A percentile compares a stretch with the other conserved stretches of the same genome.
These are phyloP conservation scores for Coleophora deauratella DNA, from an alignment of 2,888 invertebrate species.

Conservation along the genomic window DNA sequence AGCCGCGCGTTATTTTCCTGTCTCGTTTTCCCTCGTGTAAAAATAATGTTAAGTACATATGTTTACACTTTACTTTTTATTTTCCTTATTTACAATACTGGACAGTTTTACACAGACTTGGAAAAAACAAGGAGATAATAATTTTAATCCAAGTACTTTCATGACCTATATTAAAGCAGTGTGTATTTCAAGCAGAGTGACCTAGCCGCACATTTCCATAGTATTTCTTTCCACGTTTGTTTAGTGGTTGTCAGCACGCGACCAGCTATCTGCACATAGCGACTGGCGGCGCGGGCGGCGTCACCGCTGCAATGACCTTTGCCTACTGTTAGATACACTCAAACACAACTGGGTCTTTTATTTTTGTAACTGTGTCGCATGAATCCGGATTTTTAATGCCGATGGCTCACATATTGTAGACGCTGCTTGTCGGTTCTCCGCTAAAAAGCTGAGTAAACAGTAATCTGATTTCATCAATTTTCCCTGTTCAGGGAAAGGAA, in stretches of 20 bases:
- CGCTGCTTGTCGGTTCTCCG: too few relatives aligned
- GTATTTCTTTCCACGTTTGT: neutral
- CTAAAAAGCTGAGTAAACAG: neutral
- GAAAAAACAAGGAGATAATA: too few relatives aligned
- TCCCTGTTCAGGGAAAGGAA: neutral
- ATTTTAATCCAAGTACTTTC: too few relatives aligned
- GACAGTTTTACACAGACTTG: too few relatives aligned
- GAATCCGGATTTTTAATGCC: conserved; percentile 24
- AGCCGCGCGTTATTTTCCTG: too few relatives aligned
- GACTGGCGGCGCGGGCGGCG: conserved; percentile 20
- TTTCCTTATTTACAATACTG: too few relatives aligned
- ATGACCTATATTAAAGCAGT: too few relatives aligned
- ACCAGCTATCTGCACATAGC: conserved; percentile 31
- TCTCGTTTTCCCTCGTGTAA: too few relatives aligned
- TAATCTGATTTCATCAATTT: neutral
- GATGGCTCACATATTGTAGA: conserved; percentile 7
- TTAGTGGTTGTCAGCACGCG: conserved; percentile 26
- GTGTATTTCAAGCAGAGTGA: too few relatives aligned
- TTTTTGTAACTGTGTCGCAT: conserved; percentile 34
- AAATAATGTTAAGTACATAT: too few relatives aligned
- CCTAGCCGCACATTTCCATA: too few relatives aligned
- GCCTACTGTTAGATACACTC: conserved; percentile 22
- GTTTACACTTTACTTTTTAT: too few relatives aligned
- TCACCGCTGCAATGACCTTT: conserved; percentile 39
- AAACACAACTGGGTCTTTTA: conserved; percentile 43